Evolutionary conservation across 2,797 vertebrate species (phyloP), one percentile per base, ranked within the genome.

Genomic region (Notoglanidium macrostoma): DNA sequence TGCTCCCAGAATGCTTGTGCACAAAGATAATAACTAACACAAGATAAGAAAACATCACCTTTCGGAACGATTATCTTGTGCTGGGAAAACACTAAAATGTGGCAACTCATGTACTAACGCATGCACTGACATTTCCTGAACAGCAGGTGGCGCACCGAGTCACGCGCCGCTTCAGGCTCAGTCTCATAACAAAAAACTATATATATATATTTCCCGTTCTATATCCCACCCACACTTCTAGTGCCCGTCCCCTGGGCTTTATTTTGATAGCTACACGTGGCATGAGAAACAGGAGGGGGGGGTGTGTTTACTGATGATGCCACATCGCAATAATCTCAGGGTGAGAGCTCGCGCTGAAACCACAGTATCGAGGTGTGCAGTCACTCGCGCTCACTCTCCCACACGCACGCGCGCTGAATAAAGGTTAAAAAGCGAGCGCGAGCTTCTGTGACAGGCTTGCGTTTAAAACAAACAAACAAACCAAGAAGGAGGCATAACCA

Each of bases 221-320:
- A 70, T 68, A 61, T 54, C 78, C 54, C 88, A 85, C 89, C 85
- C 59, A 77, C 86, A 80, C 73, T 80, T 86, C 93, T 90, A 90
- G 88, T 89, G 93, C 92, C 91, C 88, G 76, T 79, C 86, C 89
- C 6, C 29, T 14, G 57, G 80, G 51, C 88, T 93, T 94, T 95
- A 94, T 95, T 96, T 94, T 96, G 94, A 93, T 94, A 73, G 89
- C 86, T 90, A 93, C 95, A 94, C 95, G 94, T 95, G 95, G 94
- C 92, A 91, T 46, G 74, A 44, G 65, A 65, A 49, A 49, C 40
- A 10, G 46, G 46, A 49, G 46, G 46, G 26, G 54, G 44, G 14
- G 80, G 80, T 35, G 85, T 32, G 85, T 85, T 72, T 85, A 61
- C 55, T 32, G 78, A 86, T 80, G 84, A 29, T 59, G 80, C 77